Base-by-base conservation (phyloP, 1,140 invertebrate species). In the Spodoptera frugiperda region DNA sequence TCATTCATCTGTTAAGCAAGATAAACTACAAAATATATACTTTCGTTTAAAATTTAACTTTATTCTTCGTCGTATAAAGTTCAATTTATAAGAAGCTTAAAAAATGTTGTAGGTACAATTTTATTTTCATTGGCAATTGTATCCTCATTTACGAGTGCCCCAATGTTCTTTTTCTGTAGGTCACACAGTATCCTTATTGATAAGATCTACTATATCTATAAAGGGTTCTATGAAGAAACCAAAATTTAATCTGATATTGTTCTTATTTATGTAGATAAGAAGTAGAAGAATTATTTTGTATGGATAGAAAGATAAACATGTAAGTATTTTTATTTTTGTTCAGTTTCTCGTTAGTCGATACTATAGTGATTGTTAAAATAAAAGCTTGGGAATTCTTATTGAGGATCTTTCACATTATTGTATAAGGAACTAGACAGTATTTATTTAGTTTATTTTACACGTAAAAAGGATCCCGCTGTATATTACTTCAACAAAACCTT, bases 1-100 rank as follows among this genome's bases (percentile, higher is more conserved):
- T 80, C 81, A 87, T 77, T 89, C 87, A 82, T 82, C 82, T 86
- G 88, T 87, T 85, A 88, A 87, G 72, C 78, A 57, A 86, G 87
- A 88, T 88, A 87, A 86, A 77, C 72, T 78, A 71, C 55, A 25
- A 11, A 8, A 10, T 44, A 59, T 61, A 61, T 11, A 21, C 25
- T 14, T 49, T 9, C 8, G 3, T 48, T 44, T 48, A 10, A 73
- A 73, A 59, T 6, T 25, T 9, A 14, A 59, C 71, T 48, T 49
- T 73, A 59, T 59, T 33, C 9, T 44, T 17, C 4, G 3, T 3
- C 1, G 17, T 8, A 59, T 61, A 73, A 61, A 61, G 71, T 73
- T 49, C 39, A 39, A 2, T 25, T 72, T 72, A 0, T 19, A n/a
- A 57, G 10, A 49, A 10, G 8, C 33, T 39, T 39, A 9, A 10